Percentiles rank a stretch among this genome's conserved stretches.
These are phyloP conservation scores for Opisthograptis luteolata DNA, from an alignment of 2,888 invertebrate genomes.

Conservation along the genomic window DNA sequence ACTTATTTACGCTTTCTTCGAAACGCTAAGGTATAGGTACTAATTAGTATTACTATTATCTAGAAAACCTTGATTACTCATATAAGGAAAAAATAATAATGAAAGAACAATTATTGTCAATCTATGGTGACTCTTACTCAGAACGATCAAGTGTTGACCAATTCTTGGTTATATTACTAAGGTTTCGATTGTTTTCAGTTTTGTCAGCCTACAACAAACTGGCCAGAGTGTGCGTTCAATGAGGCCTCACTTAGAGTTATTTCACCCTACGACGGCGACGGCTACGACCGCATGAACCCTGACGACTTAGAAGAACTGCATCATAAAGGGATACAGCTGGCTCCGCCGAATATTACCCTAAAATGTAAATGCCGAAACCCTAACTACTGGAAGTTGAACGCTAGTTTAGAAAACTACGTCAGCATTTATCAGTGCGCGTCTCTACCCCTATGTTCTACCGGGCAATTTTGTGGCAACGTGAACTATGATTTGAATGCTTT, in stretches of 20 bases:
- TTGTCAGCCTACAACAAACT: constrained; percentile 69
- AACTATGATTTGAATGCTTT: constrained; percentile 83
- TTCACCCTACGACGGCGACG: constrained; percentile 51
- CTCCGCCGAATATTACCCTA: constrained; percentile 71
- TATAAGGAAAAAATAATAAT: no score
- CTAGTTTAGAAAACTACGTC: constrained; percentile 44
- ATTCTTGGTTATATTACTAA: no score
- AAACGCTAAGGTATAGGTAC: no score
- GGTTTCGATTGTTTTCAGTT: constrained; percentile 80
- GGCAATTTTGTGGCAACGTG: constrained; percentile 86
- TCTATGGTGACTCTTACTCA: no score
- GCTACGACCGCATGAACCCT: constrained; percentile 65
- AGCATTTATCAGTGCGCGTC: constrained; percentile 75
- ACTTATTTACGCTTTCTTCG: no score
- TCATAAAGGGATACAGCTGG: constrained; percentile 64
- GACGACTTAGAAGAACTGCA: constrained; percentile 70
- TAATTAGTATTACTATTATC: no score
- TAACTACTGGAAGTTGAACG: constrained; percentile 77
- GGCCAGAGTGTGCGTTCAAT: constrained; percentile 63
- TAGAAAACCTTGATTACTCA: no score
- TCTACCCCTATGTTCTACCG: constrained; percentile 77
- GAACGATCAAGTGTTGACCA: no score
- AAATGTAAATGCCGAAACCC: constrained; percentile 79
- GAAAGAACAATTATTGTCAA: no score
- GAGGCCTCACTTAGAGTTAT: constrained; percentile 67